A percentile compares a stretch with the other conserved stretches of the same genome.
These are phyloP conservation scores for Cephus pygmeus DNA, from an alignment of 2,888 invertebrate species.

Conservation along the genomic window DNA sequence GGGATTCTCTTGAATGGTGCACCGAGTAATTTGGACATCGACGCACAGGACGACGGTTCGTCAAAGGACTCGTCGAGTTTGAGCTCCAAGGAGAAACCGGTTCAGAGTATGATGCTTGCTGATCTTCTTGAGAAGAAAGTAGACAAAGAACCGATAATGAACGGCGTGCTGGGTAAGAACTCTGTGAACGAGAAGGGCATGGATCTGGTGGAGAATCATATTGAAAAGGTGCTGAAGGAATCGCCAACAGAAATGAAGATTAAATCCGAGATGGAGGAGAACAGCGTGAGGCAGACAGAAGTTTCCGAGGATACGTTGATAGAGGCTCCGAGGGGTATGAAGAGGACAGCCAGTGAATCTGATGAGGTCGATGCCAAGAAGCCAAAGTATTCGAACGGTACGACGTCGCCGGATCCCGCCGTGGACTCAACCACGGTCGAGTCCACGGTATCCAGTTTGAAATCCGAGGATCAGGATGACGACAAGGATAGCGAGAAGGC, in stretches of 20 bases:
- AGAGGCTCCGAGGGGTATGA: constrained; percentile 60
- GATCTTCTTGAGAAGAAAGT: constrained; percentile 85
- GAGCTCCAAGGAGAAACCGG: constrained; percentile 70
- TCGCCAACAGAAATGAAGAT: constrained; percentile 53
- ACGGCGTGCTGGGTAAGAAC: constrained; percentile 71
- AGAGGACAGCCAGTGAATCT: constrained; percentile 63
- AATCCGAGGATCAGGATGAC: constrained; percentile 66
- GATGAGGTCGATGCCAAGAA: constrained; percentile 67
- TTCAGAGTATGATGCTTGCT: constrained; percentile 75
- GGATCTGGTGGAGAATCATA: constrained; percentile 73
- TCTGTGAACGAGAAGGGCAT: constrained; percentile 72
- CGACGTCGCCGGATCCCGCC: constrained; percentile 59
- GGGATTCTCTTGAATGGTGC: constrained; percentile 72
- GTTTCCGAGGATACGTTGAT: constrained; percentile 58
- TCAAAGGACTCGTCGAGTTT: constrained; percentile 67
- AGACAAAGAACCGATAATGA: constrained; percentile 71
- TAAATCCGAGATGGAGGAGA: constrained; percentile 46
- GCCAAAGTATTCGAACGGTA: constrained; percentile 61
- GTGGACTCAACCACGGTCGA: constrained; percentile 63
- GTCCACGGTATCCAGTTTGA: constrained; percentile 67
- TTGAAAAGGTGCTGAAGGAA: constrained; percentile 67
- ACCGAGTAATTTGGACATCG: constrained; percentile 68
- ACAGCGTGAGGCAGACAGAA: constrained; percentile 53
- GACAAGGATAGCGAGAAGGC: constrained; percentile 69
- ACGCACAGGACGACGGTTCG: constrained; percentile 70